Evolutionary conservation across 2,888 invertebrate genomes (phyloP).

Genomic region (Drosophila siamana): DNA sequence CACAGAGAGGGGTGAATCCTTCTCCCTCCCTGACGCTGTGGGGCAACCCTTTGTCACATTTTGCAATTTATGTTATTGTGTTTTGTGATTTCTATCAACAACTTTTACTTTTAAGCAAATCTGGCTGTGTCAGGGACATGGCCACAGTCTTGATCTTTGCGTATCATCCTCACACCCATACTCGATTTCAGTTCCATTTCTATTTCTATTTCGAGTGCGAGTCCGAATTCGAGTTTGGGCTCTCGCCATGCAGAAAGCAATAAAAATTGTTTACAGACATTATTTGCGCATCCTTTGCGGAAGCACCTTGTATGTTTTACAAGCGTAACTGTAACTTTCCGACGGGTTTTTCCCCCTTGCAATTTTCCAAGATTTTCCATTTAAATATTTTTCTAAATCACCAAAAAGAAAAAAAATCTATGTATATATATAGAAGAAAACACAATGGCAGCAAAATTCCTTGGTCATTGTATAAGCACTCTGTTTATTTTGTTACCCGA

Average conservation of each 20-base stretch:
- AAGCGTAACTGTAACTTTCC: constrained; percentile 42
- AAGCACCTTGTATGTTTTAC: constrained; percentile 70
- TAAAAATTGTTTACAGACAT: constrained; percentile 80
- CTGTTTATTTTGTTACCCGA: constrained; percentile 54
- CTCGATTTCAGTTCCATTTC: not conserved
- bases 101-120: constrained; percentile 77
- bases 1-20: not conserved
- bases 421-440: constrained; percentile 5
- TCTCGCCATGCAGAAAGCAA: constrained; percentile 69
- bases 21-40: too few species aligned
- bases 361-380: constrained; percentile 57
- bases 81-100: constrained; percentile 78
- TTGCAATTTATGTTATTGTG: constrained; percentile 79
- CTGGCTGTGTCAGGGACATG: constrained; percentile 25
- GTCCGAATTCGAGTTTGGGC: constrained; percentile 16
- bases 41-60: constrained; percentile 76
- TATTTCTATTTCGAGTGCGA: not conserved
- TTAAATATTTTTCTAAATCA: constrained; percentile 62
- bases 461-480: constrained; percentile 55
- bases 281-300: constrained; percentile 77
- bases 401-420: constrained; percentile 9
- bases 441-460: constrained; percentile 51
- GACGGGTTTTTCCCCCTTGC: not conserved
- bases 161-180: not conserved
- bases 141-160: constrained; percentile 8